Evolutionary conservation across 2,888 invertebrate genomes (phyloP).

Genomic region (Eilema depressum): DNA sequence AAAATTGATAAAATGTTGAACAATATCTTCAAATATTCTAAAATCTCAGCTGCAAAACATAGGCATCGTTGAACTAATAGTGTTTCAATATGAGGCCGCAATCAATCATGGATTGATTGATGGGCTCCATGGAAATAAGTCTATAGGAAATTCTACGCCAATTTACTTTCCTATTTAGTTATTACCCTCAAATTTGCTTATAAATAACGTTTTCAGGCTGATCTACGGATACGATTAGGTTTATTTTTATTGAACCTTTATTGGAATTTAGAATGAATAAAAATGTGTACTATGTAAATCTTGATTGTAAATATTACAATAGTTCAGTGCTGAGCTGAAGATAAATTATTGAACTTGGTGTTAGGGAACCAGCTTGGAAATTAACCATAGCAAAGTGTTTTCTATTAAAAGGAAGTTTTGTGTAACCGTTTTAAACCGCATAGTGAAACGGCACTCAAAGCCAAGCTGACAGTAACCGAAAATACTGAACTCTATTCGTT

Average conservation of each 20-base stretch:
- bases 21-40: background rate
- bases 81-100: constrained; percentile 63
- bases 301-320: background rate
- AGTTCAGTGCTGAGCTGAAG: background rate
- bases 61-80: constrained; percentile 34
- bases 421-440: background rate
- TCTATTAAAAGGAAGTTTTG: no score
- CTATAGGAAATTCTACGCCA: constrained; percentile 63
- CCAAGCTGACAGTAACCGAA: background rate
- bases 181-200: constrained; percentile 52
- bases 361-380: background rate
- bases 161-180: constrained; percentile 60
- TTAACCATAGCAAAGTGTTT: no score
- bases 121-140: constrained; percentile 57
- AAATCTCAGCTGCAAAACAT: constrained; percentile 31
- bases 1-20: background rate
- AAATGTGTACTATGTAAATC: background rate
- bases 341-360: background rate
- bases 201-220: constrained; percentile 47
- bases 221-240: constrained; percentile 32
- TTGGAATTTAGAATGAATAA: background rate
- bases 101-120: constrained; percentile 62
- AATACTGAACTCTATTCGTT: background rate
- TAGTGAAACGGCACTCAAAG: background rate
- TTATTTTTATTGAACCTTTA: no score